Conservation (phyloP, 2,888 invertebrate genomes). For the Lepeophtheirus nordmannii region DNA sequence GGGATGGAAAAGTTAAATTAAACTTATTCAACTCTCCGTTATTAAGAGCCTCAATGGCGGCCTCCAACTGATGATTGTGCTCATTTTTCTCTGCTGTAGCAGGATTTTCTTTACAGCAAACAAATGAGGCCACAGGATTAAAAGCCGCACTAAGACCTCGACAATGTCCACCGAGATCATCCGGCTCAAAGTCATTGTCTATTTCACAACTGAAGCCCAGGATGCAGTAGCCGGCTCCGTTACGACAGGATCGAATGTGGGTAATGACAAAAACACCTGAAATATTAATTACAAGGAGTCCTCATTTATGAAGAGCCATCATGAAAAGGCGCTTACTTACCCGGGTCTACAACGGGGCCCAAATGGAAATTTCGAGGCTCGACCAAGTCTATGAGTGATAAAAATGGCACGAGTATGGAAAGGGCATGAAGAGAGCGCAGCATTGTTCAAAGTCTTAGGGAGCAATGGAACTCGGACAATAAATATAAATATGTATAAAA, state of each 20-base stretch:
- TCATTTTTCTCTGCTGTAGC: neutral
- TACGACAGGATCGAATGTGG: constrained; percentile 34
- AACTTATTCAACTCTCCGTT: no score
- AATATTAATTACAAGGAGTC: constrained; percentile 29
- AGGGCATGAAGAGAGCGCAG: no score
- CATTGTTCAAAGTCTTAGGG: no score
- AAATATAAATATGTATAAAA: no score
- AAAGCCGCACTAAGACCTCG: constrained; percentile 35
- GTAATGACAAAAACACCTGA: constrained; percentile 34
- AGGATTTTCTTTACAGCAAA: constrained; percentile 32
- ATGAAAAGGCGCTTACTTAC: neutral
- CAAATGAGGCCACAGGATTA: constrained; percentile 34
- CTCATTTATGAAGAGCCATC: no score
- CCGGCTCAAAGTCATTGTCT: constrained; percentile 34
- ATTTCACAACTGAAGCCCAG: constrained; percentile 34
- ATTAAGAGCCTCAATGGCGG: no score
- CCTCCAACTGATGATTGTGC: no score
- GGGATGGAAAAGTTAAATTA: no score
- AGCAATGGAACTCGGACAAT: no score
- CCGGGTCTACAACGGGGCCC: neutral
- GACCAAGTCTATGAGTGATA: no score
- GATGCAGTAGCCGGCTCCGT: constrained; percentile 35
- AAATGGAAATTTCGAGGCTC: neutral
- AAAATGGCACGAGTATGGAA: no score
- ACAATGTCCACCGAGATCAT: constrained; percentile 34